phyloP scores from a whole-genome alignment of 1,140 invertebrate genomes.

The Drosophila rufa region DNA sequence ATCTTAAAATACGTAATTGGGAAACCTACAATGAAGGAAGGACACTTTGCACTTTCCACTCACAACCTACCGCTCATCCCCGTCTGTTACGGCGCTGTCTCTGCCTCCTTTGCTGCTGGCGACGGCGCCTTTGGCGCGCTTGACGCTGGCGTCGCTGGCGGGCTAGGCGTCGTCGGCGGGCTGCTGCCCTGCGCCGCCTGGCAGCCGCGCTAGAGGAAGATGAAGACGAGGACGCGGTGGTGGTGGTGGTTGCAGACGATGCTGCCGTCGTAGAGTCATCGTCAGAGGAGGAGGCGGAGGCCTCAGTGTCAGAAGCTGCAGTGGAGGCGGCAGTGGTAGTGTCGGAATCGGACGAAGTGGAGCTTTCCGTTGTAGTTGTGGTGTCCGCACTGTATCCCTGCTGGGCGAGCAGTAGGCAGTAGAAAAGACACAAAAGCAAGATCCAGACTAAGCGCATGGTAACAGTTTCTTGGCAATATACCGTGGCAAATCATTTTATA shows the following conservation, averaged over 20 bases:
- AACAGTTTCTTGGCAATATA: not conserved
- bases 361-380: not conserved
- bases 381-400: not conserved
- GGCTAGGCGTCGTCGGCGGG: constrained; percentile 20
- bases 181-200: constrained; percentile 9
- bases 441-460: constrained; percentile 30
- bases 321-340: not conserved
- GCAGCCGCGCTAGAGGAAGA: constrained; percentile 27
- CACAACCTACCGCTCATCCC: not conserved
- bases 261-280: not conserved
- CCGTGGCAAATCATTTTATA: not conserved
- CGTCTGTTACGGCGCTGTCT: constrained; percentile 6
- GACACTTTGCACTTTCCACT: too few relatives aligned
- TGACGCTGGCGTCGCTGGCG: constrained; percentile 21
- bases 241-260: constrained; percentile 1
- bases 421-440: constrained; percentile 25
- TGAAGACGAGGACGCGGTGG: constrained; percentile 4
- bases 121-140: constrained; percentile 13
- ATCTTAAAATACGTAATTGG: too few relatives aligned
- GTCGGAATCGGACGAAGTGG: not conserved
- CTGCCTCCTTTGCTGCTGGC: constrained; percentile 18
- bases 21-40: too few relatives aligned
- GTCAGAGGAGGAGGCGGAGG: not conserved
- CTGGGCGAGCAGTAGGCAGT: constrained; percentile 31
- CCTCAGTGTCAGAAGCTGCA: not conserved